Evolutionary conservation across 2,797 vertebrate genomes (phyloP), one percentile per base, ranked within the genome.

Genomic region (Amblyopsis hoosieri): DNA sequence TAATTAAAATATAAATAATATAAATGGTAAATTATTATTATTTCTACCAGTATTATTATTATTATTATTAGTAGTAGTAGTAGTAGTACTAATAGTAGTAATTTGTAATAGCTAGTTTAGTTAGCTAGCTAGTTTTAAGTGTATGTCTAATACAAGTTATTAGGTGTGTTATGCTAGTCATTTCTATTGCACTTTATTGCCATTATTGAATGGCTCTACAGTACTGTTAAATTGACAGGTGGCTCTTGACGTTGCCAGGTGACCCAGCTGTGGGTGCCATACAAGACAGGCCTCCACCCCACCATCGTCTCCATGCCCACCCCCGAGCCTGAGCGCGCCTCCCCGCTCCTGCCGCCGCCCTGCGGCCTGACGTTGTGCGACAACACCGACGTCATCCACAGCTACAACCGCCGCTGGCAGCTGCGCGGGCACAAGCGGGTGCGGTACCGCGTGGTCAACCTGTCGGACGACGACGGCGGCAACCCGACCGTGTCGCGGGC

Each of bases 281-380:
- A 94, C 67, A 94, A 94, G 81, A 87, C 89, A 14, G 92, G 90
- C 0, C 73, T 76, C 19, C 92, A 92, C 70, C 96, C 96, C 0
- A 72, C 62, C 15, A 69, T 94, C 7, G 83, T 92, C 75, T 73
- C 84, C 52, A 88, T 94, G 66, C 87, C 91, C 2, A 69, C 84
- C 0, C 92, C 92, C 0, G 79, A 92, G 0, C 81, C 85, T 0
- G 93, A 95, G 2, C 17, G 93, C 0, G 74, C 95, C 37, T 94
- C 90, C 10, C 86, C 94, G 0, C 88, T 96, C 68, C 81, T 83
- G 10, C 95, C 97, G 0, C 93, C 96, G 0, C 81, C 75, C 11
- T 99, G 97, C 0, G 97, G 97, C 31, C 88, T 95, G 76, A 97
- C 96, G 0, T 74, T 82, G 3, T 99, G 97, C 0, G 97, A 99